These are phyloP conservation scores for Saxidomus purpurata DNA, from an alignment of 1,140 invertebrate genomes.

Conservation along the genomic window DNA sequence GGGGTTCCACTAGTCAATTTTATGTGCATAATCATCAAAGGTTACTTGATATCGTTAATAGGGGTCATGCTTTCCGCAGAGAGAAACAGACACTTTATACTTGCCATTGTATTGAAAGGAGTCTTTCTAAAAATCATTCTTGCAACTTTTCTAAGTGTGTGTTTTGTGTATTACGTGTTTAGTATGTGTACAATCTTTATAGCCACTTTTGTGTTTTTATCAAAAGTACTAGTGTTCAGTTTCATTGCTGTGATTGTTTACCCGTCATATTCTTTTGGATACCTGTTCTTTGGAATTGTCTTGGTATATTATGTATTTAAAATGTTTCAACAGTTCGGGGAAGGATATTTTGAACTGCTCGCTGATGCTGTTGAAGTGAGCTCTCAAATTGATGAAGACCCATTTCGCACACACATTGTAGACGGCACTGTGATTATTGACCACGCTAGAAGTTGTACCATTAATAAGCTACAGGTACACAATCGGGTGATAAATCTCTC, in stretches of 20 bases:
- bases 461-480: slow-evolving; percentile 3
- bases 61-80: background rate
- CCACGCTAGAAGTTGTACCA: background rate
- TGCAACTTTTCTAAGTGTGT: background rate
- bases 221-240: slow-evolving; percentile 6
- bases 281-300: slow-evolving; percentile 36
- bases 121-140: background rate
- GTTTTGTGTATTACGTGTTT: slow-evolving; percentile 31
- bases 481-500: background rate
- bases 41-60: background rate
- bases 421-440: background rate
- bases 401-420: background rate
- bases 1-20: slow-evolving; percentile 15
- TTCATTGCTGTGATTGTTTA: slow-evolving; percentile 31
- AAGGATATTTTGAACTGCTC: slow-evolving; percentile 6
- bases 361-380: slow-evolving; percentile 31
- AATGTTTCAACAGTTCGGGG: slow-evolving; percentile 19
- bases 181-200: slow-evolving; percentile 18
- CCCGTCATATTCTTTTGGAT: slow-evolving; percentile 39
- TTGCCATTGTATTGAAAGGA: background rate
- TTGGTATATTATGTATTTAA: slow-evolving; percentile 46
- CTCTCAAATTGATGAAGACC: background rate
- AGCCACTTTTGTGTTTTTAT: background rate
- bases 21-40: background rate
- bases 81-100: background rate